These are phyloP conservation scores for Candoia aspera DNA, from an alignment of 2,113 vertebrate genomes.

Conservation along the genomic window DNA sequence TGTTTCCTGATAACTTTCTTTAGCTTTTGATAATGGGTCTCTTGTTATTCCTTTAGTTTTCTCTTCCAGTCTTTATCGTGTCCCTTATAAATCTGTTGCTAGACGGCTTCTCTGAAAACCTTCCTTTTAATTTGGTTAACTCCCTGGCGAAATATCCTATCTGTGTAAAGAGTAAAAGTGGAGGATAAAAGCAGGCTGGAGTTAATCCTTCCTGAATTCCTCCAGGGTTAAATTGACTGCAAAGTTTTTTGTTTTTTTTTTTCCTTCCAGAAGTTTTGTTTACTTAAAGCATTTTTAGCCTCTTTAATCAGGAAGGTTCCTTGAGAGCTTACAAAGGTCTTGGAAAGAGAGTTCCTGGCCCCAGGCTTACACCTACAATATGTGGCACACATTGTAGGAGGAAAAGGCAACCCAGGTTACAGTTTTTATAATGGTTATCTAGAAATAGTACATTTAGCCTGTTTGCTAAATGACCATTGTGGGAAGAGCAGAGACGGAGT, in stretches of 20 bases:
- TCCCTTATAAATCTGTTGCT: background rate
- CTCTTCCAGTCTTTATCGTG: background rate
- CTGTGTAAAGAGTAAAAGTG: background rate
- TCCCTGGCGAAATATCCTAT: background rate
- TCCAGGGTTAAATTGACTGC: background rate
- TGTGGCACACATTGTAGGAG: background rate
- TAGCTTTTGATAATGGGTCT: background rate
- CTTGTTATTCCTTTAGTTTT: background rate
- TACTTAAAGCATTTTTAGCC: background rate
- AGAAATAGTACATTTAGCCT: background rate
- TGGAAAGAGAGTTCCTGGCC: background rate
- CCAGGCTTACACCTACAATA: background rate
- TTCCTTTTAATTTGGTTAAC: background rate
- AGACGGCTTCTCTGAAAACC: background rate
- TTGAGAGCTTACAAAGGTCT: background rate
- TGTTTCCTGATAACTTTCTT: background rate
- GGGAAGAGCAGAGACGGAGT: background rate
- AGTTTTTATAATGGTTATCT: background rate
- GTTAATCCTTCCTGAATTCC: background rate
- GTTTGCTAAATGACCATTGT: background rate
- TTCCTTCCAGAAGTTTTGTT: background rate
- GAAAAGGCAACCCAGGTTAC: background rate
- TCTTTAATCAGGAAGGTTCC: background rate
- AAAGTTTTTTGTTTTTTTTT: background rate
- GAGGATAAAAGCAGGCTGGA: background rate